Base-by-base conservation (phyloP, 2,888 invertebrate genomes). In the Polyploca ridens region DNA sequence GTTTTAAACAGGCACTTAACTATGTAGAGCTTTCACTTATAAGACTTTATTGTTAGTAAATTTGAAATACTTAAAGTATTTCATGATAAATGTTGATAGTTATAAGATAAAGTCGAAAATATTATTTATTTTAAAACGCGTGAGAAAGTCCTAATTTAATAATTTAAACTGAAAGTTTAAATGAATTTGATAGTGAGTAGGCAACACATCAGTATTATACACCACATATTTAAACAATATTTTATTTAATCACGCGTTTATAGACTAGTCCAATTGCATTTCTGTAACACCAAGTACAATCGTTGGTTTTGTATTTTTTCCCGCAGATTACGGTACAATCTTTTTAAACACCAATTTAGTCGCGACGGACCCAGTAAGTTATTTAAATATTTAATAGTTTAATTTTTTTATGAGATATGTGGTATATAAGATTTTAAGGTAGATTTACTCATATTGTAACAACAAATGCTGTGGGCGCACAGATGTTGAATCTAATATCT, bases 131-230 rank as follows among this genome's bases (percentile, higher is more conserved):
- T 33, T 58, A 58, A 58, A 19, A 58, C n/a, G 33, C 6, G 35
- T 58, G 35, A 14, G 58, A 58, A 58, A 33, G 13, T 33, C 33
- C 7, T 64, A 58, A 64, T 58, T 3, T 3, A 41, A 41, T 63
- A 65, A 65, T 66, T 67, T 64, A 63, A 70, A 70, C 68, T 68
- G 33, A 66, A 69, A 65, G 69, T 66, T 66, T 63, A 69, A 63
- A 69, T 64, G 66, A 69, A 74, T 71, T 76, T 81, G 76, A 78
- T 78, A 78, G 68, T 66, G 73, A 74, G 72, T 41, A 68, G 65
- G 67, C 66, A 78, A 84, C 79, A 83, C 86, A 86, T 86, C 84
- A 90, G 89, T 89, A 89, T 88, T 89, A 87, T 81, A 81, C 66
- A 84, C 83, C 83, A 85, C 86, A 85, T 86, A 85, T 79, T 77